Evolutionary conservation across 2,797 vertebrate species (phyloP).

Genomic region (Poeciliopsis turneri): DNA sequence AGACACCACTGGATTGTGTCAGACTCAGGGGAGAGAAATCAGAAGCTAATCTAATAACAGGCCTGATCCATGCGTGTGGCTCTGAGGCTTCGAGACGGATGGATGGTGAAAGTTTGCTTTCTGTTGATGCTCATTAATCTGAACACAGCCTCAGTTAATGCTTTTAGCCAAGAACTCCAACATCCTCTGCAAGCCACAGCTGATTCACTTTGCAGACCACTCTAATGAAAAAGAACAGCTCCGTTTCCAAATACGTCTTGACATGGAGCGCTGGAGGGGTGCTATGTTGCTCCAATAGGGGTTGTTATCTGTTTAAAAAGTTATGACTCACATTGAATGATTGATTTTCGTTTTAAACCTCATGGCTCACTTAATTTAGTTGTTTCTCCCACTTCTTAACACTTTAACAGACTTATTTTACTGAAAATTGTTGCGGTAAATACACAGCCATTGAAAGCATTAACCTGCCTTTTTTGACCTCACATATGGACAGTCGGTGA

Average conservation of each 20-base stretch:
- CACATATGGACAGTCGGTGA: background rate
- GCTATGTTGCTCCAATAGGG: slow-evolving; percentile 28
- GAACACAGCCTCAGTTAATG: slow-evolving; percentile 30
- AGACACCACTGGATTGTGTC: slow-evolving; percentile 43
- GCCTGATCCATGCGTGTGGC: slow-evolving; percentile 37
- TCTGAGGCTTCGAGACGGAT: slow-evolving; percentile 24
- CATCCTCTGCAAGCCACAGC: slow-evolving; percentile 53
- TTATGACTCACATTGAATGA: slow-evolving; percentile 48
- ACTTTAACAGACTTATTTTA: slow-evolving; percentile 38
- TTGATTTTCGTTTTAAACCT: slow-evolving; percentile 47
- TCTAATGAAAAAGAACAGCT: slow-evolving; percentile 56
- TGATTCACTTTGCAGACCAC: slow-evolving; percentile 61
- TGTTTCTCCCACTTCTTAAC: slow-evolving; percentile 24
- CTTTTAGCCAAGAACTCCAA: slow-evolving; percentile 41
- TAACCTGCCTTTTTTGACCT: background rate
- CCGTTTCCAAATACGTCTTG: slow-evolving; percentile 41
- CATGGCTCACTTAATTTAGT: slow-evolving; percentile 36
- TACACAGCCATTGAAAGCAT: slow-evolving; percentile 14
- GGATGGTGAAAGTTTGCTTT: slow-evolving; percentile 36
- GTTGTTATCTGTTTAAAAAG: slow-evolving; percentile 58
- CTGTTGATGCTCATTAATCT: slow-evolving; percentile 35
- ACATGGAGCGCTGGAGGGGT: slow-evolving; percentile 15
- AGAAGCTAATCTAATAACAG: slow-evolving; percentile 66
- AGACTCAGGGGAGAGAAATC: slow-evolving; percentile 52
- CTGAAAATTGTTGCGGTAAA: slow-evolving; percentile 16